Evolutionary conservation across 2,113 vertebrate species (phyloP), one percentile per base, ranked within the genome.

Genomic region (Chelonoidis abingdonii): DNA sequence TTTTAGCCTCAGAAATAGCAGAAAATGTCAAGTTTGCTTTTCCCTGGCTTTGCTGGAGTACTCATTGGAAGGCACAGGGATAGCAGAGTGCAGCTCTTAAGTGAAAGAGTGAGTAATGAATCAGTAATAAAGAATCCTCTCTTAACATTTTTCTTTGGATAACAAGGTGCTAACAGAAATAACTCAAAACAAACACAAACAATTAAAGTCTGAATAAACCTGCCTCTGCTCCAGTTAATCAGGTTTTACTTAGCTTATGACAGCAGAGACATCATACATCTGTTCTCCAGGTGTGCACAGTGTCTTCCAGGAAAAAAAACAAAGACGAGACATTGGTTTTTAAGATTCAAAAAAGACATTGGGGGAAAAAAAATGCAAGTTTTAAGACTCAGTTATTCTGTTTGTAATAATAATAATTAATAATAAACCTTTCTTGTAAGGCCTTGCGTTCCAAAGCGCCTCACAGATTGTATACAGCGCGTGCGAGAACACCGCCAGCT

Each of bases 371-470:
- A 49, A 49, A 49, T 38, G 21, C 1, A 25, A 47, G 11, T 53
- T 53, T 69, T n/a, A 38, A 35, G n/a, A 0, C 5, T 22, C 24
- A 38, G 14, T 72, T 24, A 3, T 3, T 1, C 35, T 6, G 41
- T 65, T 49, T 22, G 5, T 44, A 76, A 76, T n/a, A 24, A 69
- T 16, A 69, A 69, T 69, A 19, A 57, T 29, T 6, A 59, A 29
- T 59, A 59, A 29, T 31, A 31, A 62, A 29, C 9, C 65, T 25
- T 44, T 44, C 13, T 62, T 25, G 24, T 41, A 44, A 44, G 21
- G 72, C 22, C 38, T 12, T 3, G 0, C 6, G 1, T 2, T 10
- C 13, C 0, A 0, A 76, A 76, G 21, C 3, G 57, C 21, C 6
- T 1, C 22, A 3, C 83, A 1, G 5, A 17, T 2, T 3, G 25